A percentile compares a stretch with the other conserved stretches of the same genome.
phyloP scores from a whole-genome alignment of 2,113 vertebrate species.

The Nothocercus nigrocapillus region DNA sequence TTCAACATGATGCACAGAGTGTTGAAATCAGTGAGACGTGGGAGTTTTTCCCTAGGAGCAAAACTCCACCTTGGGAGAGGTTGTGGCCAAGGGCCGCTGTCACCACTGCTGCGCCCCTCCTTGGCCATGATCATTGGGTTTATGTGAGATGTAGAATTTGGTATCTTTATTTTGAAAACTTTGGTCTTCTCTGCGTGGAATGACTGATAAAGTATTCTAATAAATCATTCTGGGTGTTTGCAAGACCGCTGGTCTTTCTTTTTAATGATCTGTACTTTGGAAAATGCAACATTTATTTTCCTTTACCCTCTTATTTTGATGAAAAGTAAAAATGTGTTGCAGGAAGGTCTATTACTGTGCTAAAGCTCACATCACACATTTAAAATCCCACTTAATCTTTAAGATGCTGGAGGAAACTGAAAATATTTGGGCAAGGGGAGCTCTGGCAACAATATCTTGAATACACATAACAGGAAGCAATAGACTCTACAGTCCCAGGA shows the following conservation, averaged over 20 bases:
- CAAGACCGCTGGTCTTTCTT: not conserved
- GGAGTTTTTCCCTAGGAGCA: not conserved
- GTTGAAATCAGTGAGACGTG: not conserved
- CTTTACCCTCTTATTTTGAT: not conserved
- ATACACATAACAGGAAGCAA: not conserved
- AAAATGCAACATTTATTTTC: not conserved
- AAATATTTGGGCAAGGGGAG: not conserved
- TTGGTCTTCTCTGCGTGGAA: not conserved
- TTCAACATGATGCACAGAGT: not conserved
- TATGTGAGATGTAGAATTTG: not conserved
- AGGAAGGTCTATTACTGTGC: not conserved
- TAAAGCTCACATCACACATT: not conserved
- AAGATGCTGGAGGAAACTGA: not conserved
- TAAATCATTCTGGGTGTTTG: not conserved
- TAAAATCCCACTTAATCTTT: not conserved
- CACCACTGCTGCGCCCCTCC: not conserved
- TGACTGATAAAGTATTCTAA: not conserved
- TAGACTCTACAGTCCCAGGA: not conserved
- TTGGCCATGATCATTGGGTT: not conserved
- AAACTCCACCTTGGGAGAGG: not conserved
- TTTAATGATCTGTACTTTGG: not conserved
- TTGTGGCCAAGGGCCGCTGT: not conserved
- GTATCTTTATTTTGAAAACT: not conserved
- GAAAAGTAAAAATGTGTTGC: rapidly evolving
- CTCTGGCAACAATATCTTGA: not conserved